Percentiles rank a stretch among this genome's conserved stretches.
Conservation (phyloP, 2,113 vertebrate genomes). For the Diphyllodes magnificus region DNA sequence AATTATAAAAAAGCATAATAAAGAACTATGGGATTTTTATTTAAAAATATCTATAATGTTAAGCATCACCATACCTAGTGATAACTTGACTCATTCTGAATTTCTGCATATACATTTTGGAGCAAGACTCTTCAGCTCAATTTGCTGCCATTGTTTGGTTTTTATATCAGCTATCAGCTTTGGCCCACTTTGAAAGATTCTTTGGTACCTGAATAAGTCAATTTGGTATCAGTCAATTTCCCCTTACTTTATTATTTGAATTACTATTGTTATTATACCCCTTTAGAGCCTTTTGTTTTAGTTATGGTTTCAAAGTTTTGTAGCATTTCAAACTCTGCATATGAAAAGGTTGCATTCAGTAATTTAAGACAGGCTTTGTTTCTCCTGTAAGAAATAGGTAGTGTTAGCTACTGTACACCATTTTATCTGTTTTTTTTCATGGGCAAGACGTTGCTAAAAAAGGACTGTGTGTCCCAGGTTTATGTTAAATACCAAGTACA, state of each 20-base stretch:
- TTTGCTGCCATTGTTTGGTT: not conserved
- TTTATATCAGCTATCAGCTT: not conserved
- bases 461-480: not conserved
- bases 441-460: not conserved
- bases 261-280: not conserved
- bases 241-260: fast-evolving
- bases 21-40: not conserved
- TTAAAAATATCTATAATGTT: not conserved
- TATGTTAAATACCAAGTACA: not conserved
- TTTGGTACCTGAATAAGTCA: not conserved
- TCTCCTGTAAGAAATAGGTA: not conserved
- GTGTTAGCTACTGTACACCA: not conserved
- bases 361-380: not conserved
- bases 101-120: not conserved
- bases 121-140: not conserved
- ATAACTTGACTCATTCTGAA: not conserved
- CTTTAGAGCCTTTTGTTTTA: not conserved
- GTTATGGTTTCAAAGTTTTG: not conserved
- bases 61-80: not conserved
- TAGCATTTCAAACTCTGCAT: not conserved
- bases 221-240: not conserved
- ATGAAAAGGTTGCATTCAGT: not conserved
- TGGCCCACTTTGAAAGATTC: not conserved
- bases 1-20: not conserved
- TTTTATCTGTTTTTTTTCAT: not conserved